Evolutionary conservation across 2,797 vertebrate species (phyloP), one percentile per base, ranked within the genome.

Genomic region (Mastacembelus armatus): DNA sequence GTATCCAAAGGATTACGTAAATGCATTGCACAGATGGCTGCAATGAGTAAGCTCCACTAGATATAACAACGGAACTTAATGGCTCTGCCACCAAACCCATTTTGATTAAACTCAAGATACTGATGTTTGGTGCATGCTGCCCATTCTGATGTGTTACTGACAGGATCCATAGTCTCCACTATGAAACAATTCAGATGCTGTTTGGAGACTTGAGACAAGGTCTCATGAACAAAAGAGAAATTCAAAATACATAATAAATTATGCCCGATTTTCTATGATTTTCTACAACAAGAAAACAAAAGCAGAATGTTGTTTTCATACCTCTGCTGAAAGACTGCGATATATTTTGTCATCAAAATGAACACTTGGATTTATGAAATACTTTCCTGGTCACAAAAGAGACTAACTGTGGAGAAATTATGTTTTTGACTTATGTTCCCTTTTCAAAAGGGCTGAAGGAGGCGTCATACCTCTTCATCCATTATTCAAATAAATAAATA

Each of bases 71-170:
- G 57, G 76, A 56, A 85, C 81, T 88, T 77, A 89, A 75, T 75
- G 69, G 68, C 85, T 81, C 63, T 86, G 79, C 78, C 77, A 89
- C 87, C 83, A 78, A 89, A 85, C 80, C 77, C 77, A 84, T 91
- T 91, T 86, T 90, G 85, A 92, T 90, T 88, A 86, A 82, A 60
- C 72, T 36, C 71, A 74, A 74, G 70, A 84, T 77, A 78, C 80
- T 75, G 85, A 83, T 63, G 68, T 77, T 74, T 83, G 56, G 42
- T 16, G 27, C 52, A 62, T 18, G 1, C 57, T 50, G 66, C 67
- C 51, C 47, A 38, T 66, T 60, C 64, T 82, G 75, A 84, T 81
- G 81, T 83, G 77, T 78, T 84, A 84, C 89, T 89, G 84, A 87
- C 82, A 89, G 77, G 51, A 78, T 89, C 83, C 68, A 84, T 77